Base-by-base conservation (phyloP, 2,888 invertebrate genomes). In the Gasteruption jaculator region DNA sequence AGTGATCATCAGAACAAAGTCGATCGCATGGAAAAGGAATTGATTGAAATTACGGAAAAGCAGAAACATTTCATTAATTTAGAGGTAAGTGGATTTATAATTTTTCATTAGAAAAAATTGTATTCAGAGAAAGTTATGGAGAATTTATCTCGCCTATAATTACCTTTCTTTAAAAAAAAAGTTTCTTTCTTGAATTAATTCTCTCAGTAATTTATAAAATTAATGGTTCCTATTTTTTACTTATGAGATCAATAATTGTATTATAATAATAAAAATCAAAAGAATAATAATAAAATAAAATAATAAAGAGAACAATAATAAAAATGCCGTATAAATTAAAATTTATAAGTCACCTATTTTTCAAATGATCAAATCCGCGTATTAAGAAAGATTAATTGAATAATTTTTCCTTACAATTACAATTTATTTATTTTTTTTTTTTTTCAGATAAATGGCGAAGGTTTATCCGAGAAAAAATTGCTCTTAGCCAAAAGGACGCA, bases 1-100 rank as follows among this genome's bases (percentile, higher is more conserved):
- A 77, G 80, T 29, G 78, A 81, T 16, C 79, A 81, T 48, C 79
- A 81, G 46, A 78, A 74, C 36, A 82, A 81, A 67, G 81, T 86
- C 42, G 82, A 83, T 58, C 75, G 79, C 53, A 75, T 88, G 56
- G 85, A 86, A 58, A 80, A 81, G 16, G 82, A 82, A 60, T 73
- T 88, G 47, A 74, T 81, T 35, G 74, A 82, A 41, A 74, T 87
- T 31, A 79, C 79, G 24, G 79, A 82, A 15, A 78, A 83, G 59
- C 81, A 84, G 56, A 71, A 68, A 35, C 57, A 63, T 41, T 61
- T 70, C 45, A 48, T 56, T 6, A 59, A 53, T 27, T 43, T 63
- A 12, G 61, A 66, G 41, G 69, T 69, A 52, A 56, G 56, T 52
- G 18, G 35, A 4, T 14, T 11, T 10, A n/a, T 14, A 22, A 16